Evolutionary conservation across 1,140 invertebrate genomes (phyloP).

Genomic region (Maniola jurtina): DNA sequence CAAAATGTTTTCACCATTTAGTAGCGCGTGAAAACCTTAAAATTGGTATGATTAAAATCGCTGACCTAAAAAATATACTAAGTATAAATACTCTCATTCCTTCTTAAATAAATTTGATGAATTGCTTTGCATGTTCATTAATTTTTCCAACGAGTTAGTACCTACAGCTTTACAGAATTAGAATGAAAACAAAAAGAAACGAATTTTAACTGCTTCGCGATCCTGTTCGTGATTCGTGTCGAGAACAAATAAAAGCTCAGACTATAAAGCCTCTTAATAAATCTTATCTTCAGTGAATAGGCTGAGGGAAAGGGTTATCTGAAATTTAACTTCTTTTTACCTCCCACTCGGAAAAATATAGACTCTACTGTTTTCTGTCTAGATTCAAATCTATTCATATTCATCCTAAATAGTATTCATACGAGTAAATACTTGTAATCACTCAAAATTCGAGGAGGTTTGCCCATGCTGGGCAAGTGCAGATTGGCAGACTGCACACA

Average conservation of each 20-base stretch:
- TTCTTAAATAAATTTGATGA: constrained; percentile 12
- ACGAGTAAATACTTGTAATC: no score
- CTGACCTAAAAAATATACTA: constrained; percentile 24
- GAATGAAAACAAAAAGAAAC: constrained; percentile 12
- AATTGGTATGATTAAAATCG: neutral
- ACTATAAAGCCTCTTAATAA: constrained; percentile 46
- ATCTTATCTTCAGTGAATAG: constrained; percentile 46
- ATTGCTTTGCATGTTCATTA: constrained; percentile 23
- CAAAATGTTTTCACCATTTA: no score
- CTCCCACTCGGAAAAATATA: neutral
- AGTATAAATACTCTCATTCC: neutral
- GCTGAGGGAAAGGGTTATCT: constrained; percentile 48
- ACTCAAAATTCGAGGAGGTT: no score
- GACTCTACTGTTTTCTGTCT: neutral
- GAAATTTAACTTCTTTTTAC: constrained; percentile 9
- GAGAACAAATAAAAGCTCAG: constrained; percentile 55
- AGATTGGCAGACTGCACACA: no score
- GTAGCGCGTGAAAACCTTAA: no score
- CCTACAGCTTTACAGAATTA: constrained; percentile 7
- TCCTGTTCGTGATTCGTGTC: constrained; percentile 55
- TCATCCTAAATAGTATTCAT: no score
- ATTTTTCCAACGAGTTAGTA: neutral
- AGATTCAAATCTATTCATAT: neutral
- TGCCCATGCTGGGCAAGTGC: no score
- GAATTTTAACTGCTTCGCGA: constrained; percentile 47